Evolutionary conservation across 2,888 invertebrate species (phyloP).

Genomic region (Teleogryllus oceanicus): DNA sequence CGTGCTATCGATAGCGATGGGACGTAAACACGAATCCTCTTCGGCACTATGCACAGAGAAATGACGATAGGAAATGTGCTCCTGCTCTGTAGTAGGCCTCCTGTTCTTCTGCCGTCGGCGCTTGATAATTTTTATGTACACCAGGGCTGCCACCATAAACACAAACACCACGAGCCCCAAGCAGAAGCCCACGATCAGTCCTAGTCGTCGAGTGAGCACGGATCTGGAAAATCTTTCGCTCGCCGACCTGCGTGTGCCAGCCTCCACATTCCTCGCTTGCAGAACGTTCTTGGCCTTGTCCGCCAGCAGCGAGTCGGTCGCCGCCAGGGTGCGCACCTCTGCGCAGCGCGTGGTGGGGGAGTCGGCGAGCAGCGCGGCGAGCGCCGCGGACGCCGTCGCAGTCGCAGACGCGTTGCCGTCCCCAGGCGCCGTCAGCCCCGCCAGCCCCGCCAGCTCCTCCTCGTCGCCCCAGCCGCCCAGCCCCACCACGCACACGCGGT

Average conservation of each 20-base stretch:
- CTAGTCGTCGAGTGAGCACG: conserved; percentile 74
- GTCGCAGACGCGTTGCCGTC: conserved; percentile 40
- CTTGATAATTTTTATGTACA: conserved; percentile 81
- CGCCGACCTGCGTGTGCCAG: no score
- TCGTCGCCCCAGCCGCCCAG: conserved; percentile 67
- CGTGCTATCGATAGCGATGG: no score
- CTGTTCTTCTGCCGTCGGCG: conserved; percentile 71
- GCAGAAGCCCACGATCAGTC: conserved; percentile 80
- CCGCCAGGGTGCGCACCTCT: conserved; percentile 69
- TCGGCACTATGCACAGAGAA: conserved; percentile 68
- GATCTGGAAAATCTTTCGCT: conserved; percentile 48
- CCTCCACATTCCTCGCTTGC: not conserved
- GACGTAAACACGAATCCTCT: conserved; percentile 23
- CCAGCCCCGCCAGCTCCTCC: conserved; percentile 62
- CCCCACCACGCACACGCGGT: conserved; percentile 84
- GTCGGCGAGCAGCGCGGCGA: conserved; percentile 55
- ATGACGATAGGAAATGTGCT: conserved; percentile 75
- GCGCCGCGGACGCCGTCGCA: not conserved
- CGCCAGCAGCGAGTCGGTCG: conserved; percentile 48
- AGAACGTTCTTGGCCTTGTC: not conserved
- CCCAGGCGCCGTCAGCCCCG: conserved; percentile 51
- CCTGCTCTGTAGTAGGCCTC: conserved; percentile 67
- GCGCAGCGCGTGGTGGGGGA: conserved; percentile 73
- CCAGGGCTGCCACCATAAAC: conserved; percentile 76
- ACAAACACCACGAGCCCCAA: conserved; percentile 83